Conservation (phyloP, 2,797 vertebrate genomes). For the Tokudaia tokunoshimensis region DNA sequence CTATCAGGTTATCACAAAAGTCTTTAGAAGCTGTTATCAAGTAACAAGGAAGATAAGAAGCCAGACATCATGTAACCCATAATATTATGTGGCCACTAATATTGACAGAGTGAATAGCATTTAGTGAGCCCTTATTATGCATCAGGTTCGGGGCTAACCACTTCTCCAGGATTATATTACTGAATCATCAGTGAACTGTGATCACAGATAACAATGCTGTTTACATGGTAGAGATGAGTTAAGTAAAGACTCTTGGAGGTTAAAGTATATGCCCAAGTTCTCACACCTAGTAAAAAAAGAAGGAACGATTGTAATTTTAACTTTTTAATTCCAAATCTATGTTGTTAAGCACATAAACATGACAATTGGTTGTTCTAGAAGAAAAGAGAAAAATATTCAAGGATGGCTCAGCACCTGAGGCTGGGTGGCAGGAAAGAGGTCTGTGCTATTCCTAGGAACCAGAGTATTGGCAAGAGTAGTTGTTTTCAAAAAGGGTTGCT, state of each 20-base stretch:
- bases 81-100: conserved; percentile 37
- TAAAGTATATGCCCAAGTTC: background rate
- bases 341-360: background rate
- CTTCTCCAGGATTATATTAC: conserved; percentile 12
- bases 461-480: background rate
- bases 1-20: background rate
- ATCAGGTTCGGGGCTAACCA: background rate
- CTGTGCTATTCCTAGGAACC: background rate
- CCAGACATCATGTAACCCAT: background rate
- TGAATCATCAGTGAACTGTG: conserved; percentile 3
- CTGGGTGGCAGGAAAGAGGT: background rate
- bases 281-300: background rate
- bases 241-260: background rate
- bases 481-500: background rate
- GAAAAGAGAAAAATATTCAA: conserved; percentile 15
- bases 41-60: background rate
- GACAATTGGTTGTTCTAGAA: background rate
- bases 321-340: background rate
- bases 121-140: conserved; percentile 1
- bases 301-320: background rate
- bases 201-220: background rate
- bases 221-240: background rate
- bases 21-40: background rate
- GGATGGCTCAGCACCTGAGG: background rate
- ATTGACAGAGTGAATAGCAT: conserved; percentile 44